Conservation (phyloP, 2,888 invertebrate species). For the Thysanoteuthis rhombus region DNA sequence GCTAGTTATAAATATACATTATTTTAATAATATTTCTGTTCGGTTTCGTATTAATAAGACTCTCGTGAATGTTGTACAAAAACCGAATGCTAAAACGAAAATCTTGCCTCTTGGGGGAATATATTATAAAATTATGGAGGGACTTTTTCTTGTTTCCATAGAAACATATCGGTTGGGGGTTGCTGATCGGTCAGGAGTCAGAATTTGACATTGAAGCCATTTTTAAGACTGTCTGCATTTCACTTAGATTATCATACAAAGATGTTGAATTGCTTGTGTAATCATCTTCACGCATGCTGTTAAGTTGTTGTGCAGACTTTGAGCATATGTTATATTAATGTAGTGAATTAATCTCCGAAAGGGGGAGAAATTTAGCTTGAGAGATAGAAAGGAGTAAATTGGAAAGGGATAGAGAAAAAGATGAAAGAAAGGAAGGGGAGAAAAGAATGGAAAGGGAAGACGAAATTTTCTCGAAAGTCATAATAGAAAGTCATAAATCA, state of each 20-base stretch:
- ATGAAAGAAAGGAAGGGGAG: not conserved
- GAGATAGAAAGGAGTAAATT: not conserved
- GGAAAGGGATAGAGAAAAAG: not conserved
- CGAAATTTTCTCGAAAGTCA: not conserved
- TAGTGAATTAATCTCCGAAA: not conserved
- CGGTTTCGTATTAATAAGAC: not conserved
- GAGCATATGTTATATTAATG: not conserved
- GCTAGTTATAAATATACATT: not conserved
- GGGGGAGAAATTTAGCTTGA: not conserved
- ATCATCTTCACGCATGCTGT: not conserved
- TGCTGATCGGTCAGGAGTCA: not conserved
- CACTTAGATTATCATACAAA: not conserved
- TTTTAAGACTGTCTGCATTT: not conserved
- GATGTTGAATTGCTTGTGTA: not conserved
- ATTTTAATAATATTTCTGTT: not conserved
- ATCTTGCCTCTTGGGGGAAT: not conserved
- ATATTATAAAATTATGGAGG: not conserved
- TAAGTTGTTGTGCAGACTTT: not conserved
- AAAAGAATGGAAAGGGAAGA: too few species aligned
- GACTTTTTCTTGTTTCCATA: not conserved
- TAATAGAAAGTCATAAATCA: not conserved
- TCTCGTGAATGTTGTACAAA: not conserved
- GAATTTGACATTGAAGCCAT: not conserved
- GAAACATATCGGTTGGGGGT: not conserved
- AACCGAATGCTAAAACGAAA: not conserved